Evolutionary conservation across 2,797 vertebrate species (phyloP), one percentile per base, ranked within the genome.

Genomic region (Gobio occitaniae): DNA sequence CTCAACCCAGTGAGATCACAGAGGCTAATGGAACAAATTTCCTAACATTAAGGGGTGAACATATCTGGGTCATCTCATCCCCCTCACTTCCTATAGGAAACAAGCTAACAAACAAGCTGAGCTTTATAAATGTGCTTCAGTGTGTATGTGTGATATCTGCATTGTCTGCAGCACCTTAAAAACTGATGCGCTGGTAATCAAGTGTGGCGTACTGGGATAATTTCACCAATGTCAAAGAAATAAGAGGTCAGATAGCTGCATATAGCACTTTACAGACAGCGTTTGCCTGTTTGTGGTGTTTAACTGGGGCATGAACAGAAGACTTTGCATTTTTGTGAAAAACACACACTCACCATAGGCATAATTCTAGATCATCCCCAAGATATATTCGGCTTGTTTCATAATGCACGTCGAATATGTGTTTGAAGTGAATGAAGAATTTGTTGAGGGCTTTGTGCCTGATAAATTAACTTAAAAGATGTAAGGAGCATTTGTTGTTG

Each of bases 11-110:
- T 82, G 19, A 85, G 82, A 81, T 84, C 71, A 77, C 66, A 21
- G 65, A 71, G 65, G 78, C 79, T 87, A 87, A 87, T 87, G 72
- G 86, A 87, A 81, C 83, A 82, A 78, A 87, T 85, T 87, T 87
- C 65, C 79, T 2, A 82, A 48, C 78, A 85, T 87, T 66, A 82
- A 71, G 38, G 29, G 72, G 47, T 85, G 83, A 82, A 61, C 25
- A 25, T 78, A 56, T 78, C 86, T 82, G 25, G 83, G 83, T 84
- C 47, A 78, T 56, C 48, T 82, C 74, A 85, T 48, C 79, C 65
- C 54, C 54, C 32, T 85, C 79, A 56, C 75, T 78, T 82, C 66
- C 83, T 72, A n/a, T n/a, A 66, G 79, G 48, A 78, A 82, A 78
- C 56, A 63, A 65, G 41, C 56, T 52, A 80, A 63, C 61, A 74